Base-by-base conservation (phyloP, 2,888 invertebrate species). In the Hypena proboscidalis region DNA sequence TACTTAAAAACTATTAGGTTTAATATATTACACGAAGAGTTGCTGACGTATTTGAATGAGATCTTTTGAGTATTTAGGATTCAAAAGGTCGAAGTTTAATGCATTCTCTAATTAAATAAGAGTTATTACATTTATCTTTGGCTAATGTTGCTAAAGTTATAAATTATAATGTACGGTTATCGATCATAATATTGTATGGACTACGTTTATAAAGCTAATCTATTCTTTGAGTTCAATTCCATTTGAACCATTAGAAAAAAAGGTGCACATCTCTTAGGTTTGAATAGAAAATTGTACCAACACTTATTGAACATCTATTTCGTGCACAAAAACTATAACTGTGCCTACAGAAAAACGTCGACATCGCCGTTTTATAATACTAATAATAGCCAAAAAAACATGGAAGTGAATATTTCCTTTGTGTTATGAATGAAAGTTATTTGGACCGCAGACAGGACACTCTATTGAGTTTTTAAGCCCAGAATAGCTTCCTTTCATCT, bases 401-500 rank as follows among this genome's bases (percentile, higher is more conserved):
- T 20, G 22, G 10, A 21, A 13, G 32, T 20, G 36, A 32, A 52
- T 52, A 59, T 46, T 46, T 44, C 46, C 35, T 53, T 60, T 57
- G 46, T 54, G 38, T 48, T 39, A 35, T 50, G 48, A 59, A 48
- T 47, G 45, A 37, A 37, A 53, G 44, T 52, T 56, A 55, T 62
- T 50, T 56, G 30, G 45, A 39, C 48, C 43, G 25, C 34, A 29
- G 10, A 34, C 19, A 40, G 26, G 33, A 37, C 35, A 39, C 41
- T 39, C 42, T 26, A 65, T 65, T 65, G 51, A 50, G 27, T 41
- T 56, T 65, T 53, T 49, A 52, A 64, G 62, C 63, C 48, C 42
- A 59, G 47, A 66, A 66, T 64, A 63, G 53, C 62, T 58, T 53
- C 37, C 48, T 66, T 66, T 66, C 62, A 63, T 66, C 39, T 56